Evolutionary conservation across 2,797 vertebrate species (phyloP).

Genomic region (Channallabes apus): DNA sequence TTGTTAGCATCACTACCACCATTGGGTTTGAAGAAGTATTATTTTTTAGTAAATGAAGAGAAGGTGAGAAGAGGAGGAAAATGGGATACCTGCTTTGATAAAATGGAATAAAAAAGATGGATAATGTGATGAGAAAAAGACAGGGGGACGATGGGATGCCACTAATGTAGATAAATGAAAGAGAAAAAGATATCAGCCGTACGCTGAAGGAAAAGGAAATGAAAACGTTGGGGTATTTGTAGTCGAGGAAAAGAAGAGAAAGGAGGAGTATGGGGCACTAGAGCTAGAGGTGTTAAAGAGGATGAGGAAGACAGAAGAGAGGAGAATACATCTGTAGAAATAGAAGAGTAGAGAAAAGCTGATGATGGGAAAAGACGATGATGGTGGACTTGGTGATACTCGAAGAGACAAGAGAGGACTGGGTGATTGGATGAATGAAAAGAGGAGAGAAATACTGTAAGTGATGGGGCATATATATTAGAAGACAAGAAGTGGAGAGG

Average conservation of each 20-base stretch:
- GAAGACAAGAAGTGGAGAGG: background rate
- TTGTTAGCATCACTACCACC: background rate
- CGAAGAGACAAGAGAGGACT: background rate
- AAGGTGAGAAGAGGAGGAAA: slow-evolving; percentile 3
- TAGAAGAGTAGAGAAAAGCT: background rate
- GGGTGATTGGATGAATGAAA: background rate
- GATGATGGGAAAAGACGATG: background rate
- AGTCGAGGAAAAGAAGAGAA: background rate
- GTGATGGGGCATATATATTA: background rate
- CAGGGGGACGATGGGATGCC: background rate
- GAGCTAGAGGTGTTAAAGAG: background rate
- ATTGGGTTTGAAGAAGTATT: slow-evolving; percentile 11
- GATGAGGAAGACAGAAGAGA: background rate
- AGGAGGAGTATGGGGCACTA: background rate
- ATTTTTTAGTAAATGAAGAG: background rate
- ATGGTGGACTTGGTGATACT: background rate
- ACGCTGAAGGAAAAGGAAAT: background rate
- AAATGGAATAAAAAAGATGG: background rate
- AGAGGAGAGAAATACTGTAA: background rate
- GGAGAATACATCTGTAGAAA: background rate
- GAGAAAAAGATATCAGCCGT: background rate
- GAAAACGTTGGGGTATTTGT: background rate
- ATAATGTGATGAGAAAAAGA: background rate
- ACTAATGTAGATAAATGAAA: background rate
- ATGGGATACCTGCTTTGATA: background rate